A percentile compares a stretch with the other conserved stretches of the same genome.
Conservation (phyloP, 2,888 invertebrate genomes). For the Cepaea hortensis region DNA sequence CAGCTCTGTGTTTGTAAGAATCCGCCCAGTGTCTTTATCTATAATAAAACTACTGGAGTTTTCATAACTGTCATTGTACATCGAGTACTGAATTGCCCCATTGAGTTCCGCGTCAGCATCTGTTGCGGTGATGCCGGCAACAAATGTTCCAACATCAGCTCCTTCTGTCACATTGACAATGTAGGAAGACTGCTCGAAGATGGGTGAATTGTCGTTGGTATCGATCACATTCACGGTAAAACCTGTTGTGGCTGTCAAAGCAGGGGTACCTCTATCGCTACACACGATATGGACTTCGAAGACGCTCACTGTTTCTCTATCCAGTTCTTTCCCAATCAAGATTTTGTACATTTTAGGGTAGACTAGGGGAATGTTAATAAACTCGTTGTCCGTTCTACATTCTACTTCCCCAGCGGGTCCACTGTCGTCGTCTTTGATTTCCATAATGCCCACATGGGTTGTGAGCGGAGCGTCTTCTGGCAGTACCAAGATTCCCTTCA, state of each 20-base stretch:
- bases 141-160: slow-evolving; percentile 76
- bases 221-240: slow-evolving; percentile 81
- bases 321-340: slow-evolving; percentile 76
- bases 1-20: slow-evolving; percentile 75
- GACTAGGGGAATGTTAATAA: neutral
- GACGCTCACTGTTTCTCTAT: slow-evolving; percentile 62
- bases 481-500: neutral
- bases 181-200: slow-evolving; percentile 80
- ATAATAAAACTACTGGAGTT: neutral
- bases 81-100: slow-evolving; percentile 83
- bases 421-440: neutral
- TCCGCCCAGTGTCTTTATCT: slow-evolving; percentile 16
- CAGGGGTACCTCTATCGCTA: slow-evolving; percentile 78
- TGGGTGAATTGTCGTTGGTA: slow-evolving; percentile 93
- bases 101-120: slow-evolving; percentile 94
- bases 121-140: slow-evolving; percentile 88
- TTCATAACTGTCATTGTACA: neutral
- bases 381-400: slow-evolving; percentile 4
- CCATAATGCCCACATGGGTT: slow-evolving; percentile 22
- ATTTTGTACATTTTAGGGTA: slow-evolving; percentile 63
- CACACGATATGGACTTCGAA: slow-evolving; percentile 77
- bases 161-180: slow-evolving; percentile 60
- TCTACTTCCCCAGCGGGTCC: neutral
- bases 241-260: slow-evolving; percentile 54
- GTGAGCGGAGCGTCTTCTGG: slow-evolving; percentile 26